These are phyloP conservation scores for Schizopygopsis pylzovi DNA, from an alignment of 2,797 vertebrate genomes.

Conservation along the genomic window DNA sequence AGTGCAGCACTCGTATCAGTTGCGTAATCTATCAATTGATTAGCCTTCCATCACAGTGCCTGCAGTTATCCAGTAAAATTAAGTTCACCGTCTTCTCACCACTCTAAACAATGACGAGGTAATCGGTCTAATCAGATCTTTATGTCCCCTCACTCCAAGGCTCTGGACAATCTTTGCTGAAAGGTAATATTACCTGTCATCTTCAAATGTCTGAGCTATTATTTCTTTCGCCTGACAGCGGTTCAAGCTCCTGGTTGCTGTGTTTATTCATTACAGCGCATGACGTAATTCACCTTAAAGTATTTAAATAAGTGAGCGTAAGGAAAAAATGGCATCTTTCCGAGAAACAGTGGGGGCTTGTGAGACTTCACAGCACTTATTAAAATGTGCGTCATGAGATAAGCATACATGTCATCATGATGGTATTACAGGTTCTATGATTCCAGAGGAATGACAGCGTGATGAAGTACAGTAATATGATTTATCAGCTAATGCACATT, in stretches of 20 bases:
- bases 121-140: slow-evolving; percentile 65
- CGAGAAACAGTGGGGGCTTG: slow-evolving; percentile 70
- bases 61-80: slow-evolving; percentile 70
- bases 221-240: slow-evolving; percentile 64
- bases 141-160: slow-evolving; percentile 53
- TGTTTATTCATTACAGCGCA: slow-evolving; percentile 70
- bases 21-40: slow-evolving; percentile 79
- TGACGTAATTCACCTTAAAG: slow-evolving; percentile 73
- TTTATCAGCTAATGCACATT: slow-evolving; percentile 45
- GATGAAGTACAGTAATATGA: slow-evolving; percentile 47
- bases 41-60: slow-evolving; percentile 65
- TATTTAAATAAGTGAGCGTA: slow-evolving; percentile 74
- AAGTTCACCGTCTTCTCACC: slow-evolving; percentile 68
- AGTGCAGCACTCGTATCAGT: slow-evolving; percentile 68
- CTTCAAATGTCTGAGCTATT: slow-evolving; percentile 75
- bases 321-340: slow-evolving; percentile 68
- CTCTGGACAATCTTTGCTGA: slow-evolving; percentile 55
- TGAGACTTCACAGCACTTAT: slow-evolving; percentile 65
- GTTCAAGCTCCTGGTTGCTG: slow-evolving; percentile 72
- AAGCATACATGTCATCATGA: slow-evolving; percentile 62
- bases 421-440: slow-evolving; percentile 40
- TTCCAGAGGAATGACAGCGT: slow-evolving; percentile 34
- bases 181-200: slow-evolving; percentile 71
- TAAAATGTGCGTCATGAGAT: slow-evolving; percentile 65
- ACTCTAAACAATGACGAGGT: slow-evolving; percentile 69